These are phyloP conservation scores for Lasioglossum leucozonium DNA, from an alignment of 2,888 invertebrate genomes.

Conservation along the genomic window DNA sequence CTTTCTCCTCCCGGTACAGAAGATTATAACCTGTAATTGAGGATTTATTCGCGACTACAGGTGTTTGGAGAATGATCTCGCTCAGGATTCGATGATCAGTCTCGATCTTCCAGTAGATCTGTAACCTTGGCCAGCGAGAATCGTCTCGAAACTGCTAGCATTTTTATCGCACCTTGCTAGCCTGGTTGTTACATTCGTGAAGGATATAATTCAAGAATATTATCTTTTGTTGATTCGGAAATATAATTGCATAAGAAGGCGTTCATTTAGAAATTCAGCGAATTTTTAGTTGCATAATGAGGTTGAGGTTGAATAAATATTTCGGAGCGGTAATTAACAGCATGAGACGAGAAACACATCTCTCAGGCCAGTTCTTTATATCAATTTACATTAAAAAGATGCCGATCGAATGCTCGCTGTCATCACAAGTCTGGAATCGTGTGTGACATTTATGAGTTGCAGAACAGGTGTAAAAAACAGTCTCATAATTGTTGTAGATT, in stretches of 20 bases:
- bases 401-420: not conserved
- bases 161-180: slow-evolving; percentile 21
- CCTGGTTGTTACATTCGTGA: not conserved
- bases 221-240: not conserved
- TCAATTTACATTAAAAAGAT: not conserved
- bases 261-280: not conserved
- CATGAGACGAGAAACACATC: not conserved
- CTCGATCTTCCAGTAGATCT: not conserved
- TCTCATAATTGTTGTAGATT: not conserved
- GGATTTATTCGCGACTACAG: not conserved
- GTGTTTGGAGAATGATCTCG: not conserved
- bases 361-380: not conserved
- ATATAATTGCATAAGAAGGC: slow-evolving; percentile 29
- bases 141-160: slow-evolving; percentile 20
- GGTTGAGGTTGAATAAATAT: not conserved
- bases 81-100: not conserved
- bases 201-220: not conserved
- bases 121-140: slow-evolving; percentile 42
- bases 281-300: slow-evolving; percentile 4
- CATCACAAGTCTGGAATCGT: not conserved
- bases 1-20: not conserved
- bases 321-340: not conserved
- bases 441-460: not conserved
- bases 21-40: not conserved
- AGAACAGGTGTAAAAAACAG: not conserved